These are phyloP conservation scores for Callyntrura guangdongensis DNA, from an alignment of 2,888 invertebrate species.

Conservation along the genomic window DNA sequence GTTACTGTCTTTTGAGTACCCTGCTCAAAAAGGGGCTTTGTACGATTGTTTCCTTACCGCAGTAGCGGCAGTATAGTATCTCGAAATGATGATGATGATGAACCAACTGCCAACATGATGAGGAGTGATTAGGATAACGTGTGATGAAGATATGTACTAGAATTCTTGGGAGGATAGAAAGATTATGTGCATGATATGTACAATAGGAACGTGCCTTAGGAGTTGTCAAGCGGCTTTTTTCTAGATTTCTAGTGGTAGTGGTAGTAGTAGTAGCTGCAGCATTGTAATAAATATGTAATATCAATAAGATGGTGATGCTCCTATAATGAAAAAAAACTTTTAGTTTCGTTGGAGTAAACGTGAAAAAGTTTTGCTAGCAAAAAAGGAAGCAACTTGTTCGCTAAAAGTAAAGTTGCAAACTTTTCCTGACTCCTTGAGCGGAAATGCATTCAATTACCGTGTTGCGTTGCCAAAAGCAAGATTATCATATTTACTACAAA, in stretches of 20 bases:
- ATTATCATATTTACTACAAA: neutral
- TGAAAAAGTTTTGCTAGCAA: conserved; percentile 5
- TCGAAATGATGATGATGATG: conserved; percentile 23
- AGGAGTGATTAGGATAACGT: conserved; percentile 11
- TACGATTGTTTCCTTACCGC: neutral
- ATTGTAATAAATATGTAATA: conserved; percentile 26
- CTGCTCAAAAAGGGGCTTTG: conserved; percentile 1
- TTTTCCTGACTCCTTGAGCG: conserved; percentile 35
- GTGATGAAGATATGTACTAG: neutral
- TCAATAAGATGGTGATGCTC: neutral
- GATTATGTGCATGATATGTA: neutral
- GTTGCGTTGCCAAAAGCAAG: conserved; percentile 58
- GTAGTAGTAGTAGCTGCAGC: no score
- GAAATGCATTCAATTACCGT: conserved; percentile 7
- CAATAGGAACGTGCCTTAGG: conserved; percentile 30
- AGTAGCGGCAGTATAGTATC: neutral
- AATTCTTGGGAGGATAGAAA: neutral
- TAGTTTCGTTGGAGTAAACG: neutral
- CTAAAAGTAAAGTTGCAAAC: conserved; percentile 2
- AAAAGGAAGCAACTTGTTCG: conserved; percentile 20
- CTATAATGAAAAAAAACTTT: neutral
- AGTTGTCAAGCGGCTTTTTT: conserved; percentile 43
- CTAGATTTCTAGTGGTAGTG: conserved; percentile 27
- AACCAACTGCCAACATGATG: conserved; percentile 39
- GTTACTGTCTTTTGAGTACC: neutral